Conservation (phyloP, 2,888 invertebrate genomes). For the Drosophila subquinaria region DNA sequence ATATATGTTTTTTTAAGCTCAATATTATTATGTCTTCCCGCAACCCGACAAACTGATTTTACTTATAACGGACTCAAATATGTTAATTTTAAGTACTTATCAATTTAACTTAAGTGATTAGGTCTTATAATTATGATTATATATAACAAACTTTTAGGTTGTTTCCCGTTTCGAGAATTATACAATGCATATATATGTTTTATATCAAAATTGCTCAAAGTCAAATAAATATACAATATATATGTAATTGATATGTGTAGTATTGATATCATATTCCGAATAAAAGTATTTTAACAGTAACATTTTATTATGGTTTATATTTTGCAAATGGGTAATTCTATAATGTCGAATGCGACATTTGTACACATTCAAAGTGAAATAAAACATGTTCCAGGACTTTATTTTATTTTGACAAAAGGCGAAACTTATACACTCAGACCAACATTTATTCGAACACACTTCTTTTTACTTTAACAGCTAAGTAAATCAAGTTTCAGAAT, state of each 20-base stretch:
- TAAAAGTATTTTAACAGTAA: conserved; percentile 55
- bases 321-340: too few species aligned
- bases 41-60: conserved; percentile 4
- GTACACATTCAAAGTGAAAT: too few species aligned
- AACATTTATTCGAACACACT: too few species aligned
- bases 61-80: conserved; percentile 16
- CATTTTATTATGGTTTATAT: not conserved
- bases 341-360: too few species aligned
- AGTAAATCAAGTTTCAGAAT: too few species aligned
- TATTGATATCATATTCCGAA: conserved; percentile 47
- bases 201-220: conserved; percentile 35
- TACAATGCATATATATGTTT: conserved; percentile 18
- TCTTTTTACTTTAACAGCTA: too few species aligned
- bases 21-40: conserved; percentile 56
- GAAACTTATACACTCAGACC: too few species aligned
- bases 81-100: conserved; percentile 20
- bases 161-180: conserved; percentile 8
- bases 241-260: conserved; percentile 11
- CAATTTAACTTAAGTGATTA: conserved; percentile 13
- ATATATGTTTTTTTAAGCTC: conserved; percentile 14
- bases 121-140: not conserved
- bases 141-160: conserved; percentile 54
- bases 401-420: too few species aligned
- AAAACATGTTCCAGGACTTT: too few species aligned
- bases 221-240: conserved; percentile 13